phyloP scores from a whole-genome alignment of 1,140 invertebrate species.

The Homalodisca vitripennis region DNA sequence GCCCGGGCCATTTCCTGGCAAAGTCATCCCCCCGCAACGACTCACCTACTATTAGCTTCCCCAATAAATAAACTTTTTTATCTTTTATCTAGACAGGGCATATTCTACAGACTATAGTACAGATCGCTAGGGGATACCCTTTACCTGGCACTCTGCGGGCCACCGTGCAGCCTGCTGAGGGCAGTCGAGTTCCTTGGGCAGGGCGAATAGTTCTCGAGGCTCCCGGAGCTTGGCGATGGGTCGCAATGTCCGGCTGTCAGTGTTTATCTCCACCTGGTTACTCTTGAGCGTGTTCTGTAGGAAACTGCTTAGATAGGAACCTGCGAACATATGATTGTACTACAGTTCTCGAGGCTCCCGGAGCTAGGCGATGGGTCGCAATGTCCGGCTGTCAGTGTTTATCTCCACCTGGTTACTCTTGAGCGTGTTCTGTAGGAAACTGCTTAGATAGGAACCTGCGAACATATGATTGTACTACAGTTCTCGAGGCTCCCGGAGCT shows the following conservation, averaged over 20 bases:
- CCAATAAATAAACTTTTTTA: too few relatives aligned
- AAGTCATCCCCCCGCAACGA: too few relatives aligned
- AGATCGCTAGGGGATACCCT: conserved; percentile 7
- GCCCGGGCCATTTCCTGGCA: too few relatives aligned
- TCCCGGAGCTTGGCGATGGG: conserved; percentile 63
- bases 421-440: conserved; percentile 56
- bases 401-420: conserved; percentile 66
- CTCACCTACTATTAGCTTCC: too few relatives aligned
- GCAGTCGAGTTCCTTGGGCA: conserved; percentile 63
- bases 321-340: conserved; percentile 48
- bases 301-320: conserved; percentile 56
- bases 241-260: conserved; percentile 59
- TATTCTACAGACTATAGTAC: background rate
- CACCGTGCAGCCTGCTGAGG: conserved; percentile 76
- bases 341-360: conserved; percentile 66
- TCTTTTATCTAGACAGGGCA: too few relatives aligned
- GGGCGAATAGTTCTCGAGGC: conserved; percentile 64
- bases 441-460: conserved; percentile 56
- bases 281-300: conserved; percentile 59
- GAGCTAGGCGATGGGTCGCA: conserved; percentile 59
- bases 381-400: conserved; percentile 61
- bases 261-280: conserved; percentile 64
- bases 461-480: too few relatives aligned
- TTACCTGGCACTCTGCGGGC: conserved; percentile 86
- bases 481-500: conserved; percentile 64